phyloP scores from a whole-genome alignment of 2,888 invertebrate genomes.

The Limnephilus auricula region DNA sequence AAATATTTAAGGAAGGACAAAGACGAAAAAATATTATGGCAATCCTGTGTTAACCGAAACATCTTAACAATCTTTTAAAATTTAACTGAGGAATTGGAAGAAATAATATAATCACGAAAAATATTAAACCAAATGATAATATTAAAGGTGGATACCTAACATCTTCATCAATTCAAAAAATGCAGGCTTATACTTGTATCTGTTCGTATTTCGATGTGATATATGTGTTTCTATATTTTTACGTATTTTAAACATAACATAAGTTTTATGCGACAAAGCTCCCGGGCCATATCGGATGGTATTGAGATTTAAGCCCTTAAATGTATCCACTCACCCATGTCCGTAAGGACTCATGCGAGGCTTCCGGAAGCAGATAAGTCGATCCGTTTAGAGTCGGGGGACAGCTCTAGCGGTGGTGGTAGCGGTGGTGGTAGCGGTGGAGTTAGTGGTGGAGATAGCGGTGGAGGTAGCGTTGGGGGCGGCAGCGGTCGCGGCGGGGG shows the following conservation, averaged over 20 bases:
- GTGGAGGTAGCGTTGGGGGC: not conserved
- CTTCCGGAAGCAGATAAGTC: not conserved
- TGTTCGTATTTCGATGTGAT: not conserved
- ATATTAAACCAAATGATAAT: too few relatives aligned
- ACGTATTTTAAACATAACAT: not conserved
- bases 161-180: too few relatives aligned
- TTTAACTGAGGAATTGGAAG: too few relatives aligned
- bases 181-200: not conserved
- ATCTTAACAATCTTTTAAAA: too few relatives aligned
- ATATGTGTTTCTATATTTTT: not conserved
- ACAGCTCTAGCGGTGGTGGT: not conserved
- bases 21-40: too few relatives aligned
- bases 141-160: not conserved
- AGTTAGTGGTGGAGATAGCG: not conserved
- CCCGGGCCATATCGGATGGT: not conserved
- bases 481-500: not conserved
- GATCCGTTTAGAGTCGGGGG: conserved; percentile 13
- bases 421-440: not conserved
- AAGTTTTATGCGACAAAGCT: not conserved
- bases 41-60: too few relatives aligned
- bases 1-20: too few relatives aligned
- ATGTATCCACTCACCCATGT: not conserved
- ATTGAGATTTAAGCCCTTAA: not conserved
- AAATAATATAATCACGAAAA: too few relatives aligned
- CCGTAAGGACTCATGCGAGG: not conserved